Evolutionary conservation across 2,888 invertebrate species (phyloP).

Genomic region (Euplexia lucipara): DNA sequence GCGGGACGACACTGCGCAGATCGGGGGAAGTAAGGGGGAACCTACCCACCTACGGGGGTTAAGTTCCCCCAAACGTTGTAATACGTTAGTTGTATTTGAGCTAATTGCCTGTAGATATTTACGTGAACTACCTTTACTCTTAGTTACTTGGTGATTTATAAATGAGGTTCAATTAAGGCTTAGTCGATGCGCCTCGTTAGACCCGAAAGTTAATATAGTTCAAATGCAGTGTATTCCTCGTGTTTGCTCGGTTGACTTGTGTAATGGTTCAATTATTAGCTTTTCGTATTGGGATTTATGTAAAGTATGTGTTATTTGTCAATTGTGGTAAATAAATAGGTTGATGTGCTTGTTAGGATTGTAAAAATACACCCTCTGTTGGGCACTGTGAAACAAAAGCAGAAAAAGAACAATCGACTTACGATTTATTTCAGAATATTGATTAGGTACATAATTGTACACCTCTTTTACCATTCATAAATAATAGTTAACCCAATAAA

Average conservation of each 20-base stretch:
- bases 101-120: constrained; percentile 81
- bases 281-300: constrained; percentile 13
- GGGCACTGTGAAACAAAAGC: too few relatives aligned
- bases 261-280: constrained; percentile 39
- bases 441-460: too few relatives aligned
- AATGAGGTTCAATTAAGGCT: constrained; percentile 77
- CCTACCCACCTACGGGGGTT: constrained; percentile 59
- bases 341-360: not conserved
- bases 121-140: constrained; percentile 69
- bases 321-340: not conserved
- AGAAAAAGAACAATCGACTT: too few relatives aligned
- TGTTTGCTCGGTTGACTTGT: constrained; percentile 39
- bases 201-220: constrained; percentile 58
- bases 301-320: not conserved
- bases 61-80: constrained; percentile 68
- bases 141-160: constrained; percentile 73
- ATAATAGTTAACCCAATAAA: too few relatives aligned
- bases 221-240: constrained; percentile 43
- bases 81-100: constrained; percentile 72
- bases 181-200: constrained; percentile 57
- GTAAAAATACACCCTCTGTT: too few relatives aligned
- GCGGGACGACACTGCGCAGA: constrained; percentile 78
- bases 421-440: too few relatives aligned
- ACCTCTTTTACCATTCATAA: too few relatives aligned
- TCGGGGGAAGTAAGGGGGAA: constrained; percentile 61